Evolutionary conservation across 2,797 vertebrate species (phyloP).

Genomic region (Thripadectes ignobilis): DNA sequence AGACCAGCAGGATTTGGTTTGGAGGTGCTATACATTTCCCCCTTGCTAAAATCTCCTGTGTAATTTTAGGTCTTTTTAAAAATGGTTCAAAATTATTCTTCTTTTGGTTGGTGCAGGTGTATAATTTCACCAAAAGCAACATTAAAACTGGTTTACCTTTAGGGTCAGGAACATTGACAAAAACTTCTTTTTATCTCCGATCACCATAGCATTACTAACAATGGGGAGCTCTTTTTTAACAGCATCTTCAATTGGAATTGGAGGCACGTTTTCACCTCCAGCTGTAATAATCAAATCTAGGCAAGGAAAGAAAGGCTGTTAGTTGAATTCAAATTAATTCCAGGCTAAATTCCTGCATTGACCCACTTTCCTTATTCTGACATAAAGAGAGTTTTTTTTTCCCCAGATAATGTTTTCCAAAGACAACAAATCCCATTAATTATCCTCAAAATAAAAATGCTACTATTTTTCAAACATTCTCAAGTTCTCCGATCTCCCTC

Average conservation of each 20-base stretch:
- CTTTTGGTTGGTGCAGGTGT: not conserved
- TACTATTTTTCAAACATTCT: not conserved
- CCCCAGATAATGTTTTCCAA: not conserved
- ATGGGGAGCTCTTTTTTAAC: slow-evolving; percentile 85
- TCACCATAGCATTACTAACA: slow-evolving; percentile 85
- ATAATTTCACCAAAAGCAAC: not conserved
- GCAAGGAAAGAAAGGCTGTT: slow-evolving; percentile 2
- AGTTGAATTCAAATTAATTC: not conserved
- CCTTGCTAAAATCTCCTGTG: not conserved
- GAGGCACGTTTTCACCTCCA: slow-evolving; percentile 86
- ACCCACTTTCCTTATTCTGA: not conserved
- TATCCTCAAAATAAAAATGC: not conserved
- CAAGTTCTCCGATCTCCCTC: not conserved
- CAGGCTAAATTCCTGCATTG: not conserved
- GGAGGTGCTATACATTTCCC: not conserved
- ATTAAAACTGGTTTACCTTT: slow-evolving; percentile 76
- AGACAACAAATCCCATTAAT: not conserved
- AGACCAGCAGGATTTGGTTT: not conserved
- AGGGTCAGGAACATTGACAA: slow-evolving; percentile 87
- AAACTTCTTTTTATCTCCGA: slow-evolving; percentile 87
- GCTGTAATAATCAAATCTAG: slow-evolving; percentile 89
- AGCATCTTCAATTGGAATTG: slow-evolving; percentile 84
- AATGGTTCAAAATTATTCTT: not conserved
- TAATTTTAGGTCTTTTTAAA: not conserved
- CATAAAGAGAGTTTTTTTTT: not conserved